A percentile compares a stretch with the other conserved stretches of the same genome.
Conservation (phyloP, 2,113 vertebrate genomes). For the Emydocephalus ijimae region DNA sequence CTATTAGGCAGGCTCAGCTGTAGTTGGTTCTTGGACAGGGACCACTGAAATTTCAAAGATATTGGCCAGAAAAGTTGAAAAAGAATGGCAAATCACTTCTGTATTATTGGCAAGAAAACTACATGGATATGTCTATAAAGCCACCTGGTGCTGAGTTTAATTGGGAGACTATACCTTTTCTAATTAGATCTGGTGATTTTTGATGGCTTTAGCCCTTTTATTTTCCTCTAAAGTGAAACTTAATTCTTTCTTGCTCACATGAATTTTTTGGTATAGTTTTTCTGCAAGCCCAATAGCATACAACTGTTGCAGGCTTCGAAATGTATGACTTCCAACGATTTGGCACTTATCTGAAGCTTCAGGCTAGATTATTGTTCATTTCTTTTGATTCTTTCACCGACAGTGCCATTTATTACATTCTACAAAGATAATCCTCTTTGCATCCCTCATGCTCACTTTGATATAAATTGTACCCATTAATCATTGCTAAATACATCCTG, state of each 20-base stretch:
- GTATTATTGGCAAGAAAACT: background rate
- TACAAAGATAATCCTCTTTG: conserved; percentile 16
- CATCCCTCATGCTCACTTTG: conserved; percentile 5
- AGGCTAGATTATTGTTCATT: background rate
- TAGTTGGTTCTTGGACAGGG: background rate
- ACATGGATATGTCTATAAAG: background rate
- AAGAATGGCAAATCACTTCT: background rate
- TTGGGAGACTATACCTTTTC: background rate
- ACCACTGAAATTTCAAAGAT: background rate
- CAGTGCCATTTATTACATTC: conserved; percentile 13
- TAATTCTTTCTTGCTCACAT: background rate
- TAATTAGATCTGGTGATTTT: background rate
- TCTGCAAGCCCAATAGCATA: background rate
- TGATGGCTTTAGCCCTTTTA: background rate
- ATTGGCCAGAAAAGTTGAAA: background rate
- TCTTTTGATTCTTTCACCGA: background rate
- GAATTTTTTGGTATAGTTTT: background rate
- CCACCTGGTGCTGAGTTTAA: background rate
- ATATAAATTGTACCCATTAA: conserved; percentile 19
- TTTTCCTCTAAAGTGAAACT: background rate
- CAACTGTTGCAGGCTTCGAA: background rate
- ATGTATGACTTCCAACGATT: background rate
- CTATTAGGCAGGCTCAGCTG: background rate
- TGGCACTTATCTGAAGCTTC: background rate
- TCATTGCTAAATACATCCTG: conserved; percentile 23